These are phyloP conservation scores for Phaetusa simplex DNA, from an alignment of 2,113 vertebrate species.

Conservation along the genomic window DNA sequence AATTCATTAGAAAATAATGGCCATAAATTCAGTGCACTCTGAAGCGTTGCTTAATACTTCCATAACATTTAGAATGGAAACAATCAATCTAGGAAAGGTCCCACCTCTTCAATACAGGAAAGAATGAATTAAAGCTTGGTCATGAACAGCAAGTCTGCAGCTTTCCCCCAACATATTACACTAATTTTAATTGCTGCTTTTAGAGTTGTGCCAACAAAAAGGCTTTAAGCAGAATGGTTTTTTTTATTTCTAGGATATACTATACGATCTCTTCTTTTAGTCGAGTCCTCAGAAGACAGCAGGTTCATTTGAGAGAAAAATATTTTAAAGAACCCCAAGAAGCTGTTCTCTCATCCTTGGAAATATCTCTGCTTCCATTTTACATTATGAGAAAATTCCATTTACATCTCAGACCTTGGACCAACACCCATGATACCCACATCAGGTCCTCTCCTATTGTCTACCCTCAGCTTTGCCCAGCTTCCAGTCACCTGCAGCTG, in stretches of 20 bases:
- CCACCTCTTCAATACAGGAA: not conserved
- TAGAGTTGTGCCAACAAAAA: not conserved
- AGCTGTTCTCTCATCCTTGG: not conserved
- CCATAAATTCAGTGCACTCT: constrained; percentile 21
- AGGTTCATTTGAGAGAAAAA: not conserved
- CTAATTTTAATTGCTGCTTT: not conserved
- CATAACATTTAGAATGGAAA: constrained; percentile 34
- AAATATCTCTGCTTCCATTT: not conserved
- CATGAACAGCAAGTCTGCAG: not conserved
- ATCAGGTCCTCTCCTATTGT: not conserved
- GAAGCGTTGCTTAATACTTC: constrained; percentile 35
- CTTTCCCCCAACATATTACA: not conserved
- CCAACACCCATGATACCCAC: not conserved
- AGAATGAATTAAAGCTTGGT: not conserved
- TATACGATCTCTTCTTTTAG: not conserved
- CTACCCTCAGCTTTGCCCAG: not conserved
- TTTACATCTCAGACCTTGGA: not conserved
- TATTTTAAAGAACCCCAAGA: not conserved
- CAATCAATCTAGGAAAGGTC: constrained; percentile 16
- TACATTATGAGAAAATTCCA: not conserved
- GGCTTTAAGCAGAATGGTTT: not conserved
- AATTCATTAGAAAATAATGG: constrained; percentile 51
- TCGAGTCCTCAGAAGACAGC: not conserved
- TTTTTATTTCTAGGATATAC: not conserved
- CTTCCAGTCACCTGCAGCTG: not conserved